Conservation (phyloP, 1,140 invertebrate species). For the Calephelis nemesis region DNA sequence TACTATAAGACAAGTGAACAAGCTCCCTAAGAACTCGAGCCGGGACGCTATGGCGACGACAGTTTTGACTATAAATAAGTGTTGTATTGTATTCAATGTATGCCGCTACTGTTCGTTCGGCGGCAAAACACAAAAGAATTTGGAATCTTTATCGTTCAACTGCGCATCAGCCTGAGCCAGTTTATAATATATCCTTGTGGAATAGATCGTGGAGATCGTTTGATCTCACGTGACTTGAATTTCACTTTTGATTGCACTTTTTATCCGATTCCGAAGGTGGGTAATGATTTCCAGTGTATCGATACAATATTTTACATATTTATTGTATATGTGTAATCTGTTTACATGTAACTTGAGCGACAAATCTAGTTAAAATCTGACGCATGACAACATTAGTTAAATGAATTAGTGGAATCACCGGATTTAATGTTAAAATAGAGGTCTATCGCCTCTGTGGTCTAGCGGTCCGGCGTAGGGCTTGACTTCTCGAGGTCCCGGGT, state of each 20-base stretch:
- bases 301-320: too few species aligned
- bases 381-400: too few species aligned
- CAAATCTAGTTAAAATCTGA: too few species aligned
- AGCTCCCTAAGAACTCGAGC: conserved; percentile 37
- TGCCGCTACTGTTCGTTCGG: conserved; percentile 67
- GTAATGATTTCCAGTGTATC: too few species aligned
- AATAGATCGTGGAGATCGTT: conserved; percentile 23
- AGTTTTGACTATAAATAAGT: conserved; percentile 79
- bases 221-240: conserved; percentile 7
- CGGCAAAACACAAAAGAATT: conserved; percentile 75
- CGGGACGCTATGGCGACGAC: conserved; percentile 73
- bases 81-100: conserved; percentile 78
- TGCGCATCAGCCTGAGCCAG: conserved; percentile 36
- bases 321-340: too few species aligned
- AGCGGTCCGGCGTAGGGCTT: too few species aligned
- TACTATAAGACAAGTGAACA: conserved; percentile 33
- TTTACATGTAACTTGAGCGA: too few species aligned
- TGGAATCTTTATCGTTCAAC: conserved; percentile 62
- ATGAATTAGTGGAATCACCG: too few species aligned
- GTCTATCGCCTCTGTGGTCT: too few species aligned
- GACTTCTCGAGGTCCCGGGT: too few species aligned
- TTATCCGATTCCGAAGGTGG: background rate
- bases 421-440: too few species aligned
- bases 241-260: conserved; percentile 5
- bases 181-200: conserved; percentile 28